Evolutionary conservation across 23 tunicate species (phyloP).

Genomic region (Botrylloides violaceus): DNA sequence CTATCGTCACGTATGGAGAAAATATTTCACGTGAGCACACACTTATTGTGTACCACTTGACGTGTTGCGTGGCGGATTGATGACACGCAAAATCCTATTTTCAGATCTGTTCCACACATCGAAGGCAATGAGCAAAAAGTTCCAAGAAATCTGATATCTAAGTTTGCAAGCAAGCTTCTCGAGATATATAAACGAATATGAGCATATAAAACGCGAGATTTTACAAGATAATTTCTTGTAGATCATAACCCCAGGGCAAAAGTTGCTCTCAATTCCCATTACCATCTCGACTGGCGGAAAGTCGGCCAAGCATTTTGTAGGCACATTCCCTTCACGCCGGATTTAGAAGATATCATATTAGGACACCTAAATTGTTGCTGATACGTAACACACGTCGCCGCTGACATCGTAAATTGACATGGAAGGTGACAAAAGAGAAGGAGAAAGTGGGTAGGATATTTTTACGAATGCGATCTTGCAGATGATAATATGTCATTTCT

Average conservation of each 20-base stretch:
- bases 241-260: background rate
- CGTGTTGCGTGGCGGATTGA: too few species aligned
- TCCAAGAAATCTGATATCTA: background rate
- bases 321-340: background rate
- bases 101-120: too few species aligned
- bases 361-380: background rate
- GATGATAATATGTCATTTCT: too few species aligned
- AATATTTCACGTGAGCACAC: too few species aligned
- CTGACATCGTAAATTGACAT: background rate
- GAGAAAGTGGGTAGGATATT: background rate
- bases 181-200: background rate
- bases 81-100: too few species aligned
- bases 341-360: background rate
- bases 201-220: background rate
- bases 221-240: slow-evolving; percentile 1
- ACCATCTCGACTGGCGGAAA: background rate
- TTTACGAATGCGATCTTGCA: too few species aligned
- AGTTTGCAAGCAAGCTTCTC: background rate
- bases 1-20: too few species aligned
- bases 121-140: too few species aligned
- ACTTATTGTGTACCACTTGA: too few species aligned
- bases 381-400: background rate
- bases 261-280: background rate
- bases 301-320: background rate
- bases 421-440: background rate